Conservation (phyloP, 2,113 vertebrate species). For the Marmota monax region DNA sequence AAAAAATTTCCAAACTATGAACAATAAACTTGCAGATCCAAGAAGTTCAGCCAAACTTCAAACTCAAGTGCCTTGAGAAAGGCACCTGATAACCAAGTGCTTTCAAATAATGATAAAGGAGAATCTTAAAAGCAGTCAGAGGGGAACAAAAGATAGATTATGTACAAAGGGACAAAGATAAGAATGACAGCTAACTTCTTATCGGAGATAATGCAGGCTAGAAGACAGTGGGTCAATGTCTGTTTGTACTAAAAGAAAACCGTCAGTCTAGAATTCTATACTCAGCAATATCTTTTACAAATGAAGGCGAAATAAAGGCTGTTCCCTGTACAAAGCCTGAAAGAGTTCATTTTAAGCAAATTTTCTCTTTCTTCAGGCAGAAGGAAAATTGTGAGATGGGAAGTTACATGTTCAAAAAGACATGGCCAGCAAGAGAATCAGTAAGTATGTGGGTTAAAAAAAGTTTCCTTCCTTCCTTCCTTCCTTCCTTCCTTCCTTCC, state of each 20-base stretch:
- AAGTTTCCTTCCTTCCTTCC: neutral
- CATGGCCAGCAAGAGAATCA: neutral
- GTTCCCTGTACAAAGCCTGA: neutral
- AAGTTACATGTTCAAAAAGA: neutral
- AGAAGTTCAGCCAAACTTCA: neutral
- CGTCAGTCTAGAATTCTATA: neutral
- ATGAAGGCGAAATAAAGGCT: neutral
- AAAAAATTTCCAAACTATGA: slow-evolving; percentile 30
- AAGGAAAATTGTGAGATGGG: slow-evolving; percentile 40
- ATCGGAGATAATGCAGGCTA: neutral
- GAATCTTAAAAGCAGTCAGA: slow-evolving; percentile 4
- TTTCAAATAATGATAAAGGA: slow-evolving; percentile 35
- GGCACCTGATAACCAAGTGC: neutral
- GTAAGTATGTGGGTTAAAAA: neutral
- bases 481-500: neutral
- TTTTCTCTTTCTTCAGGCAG: neutral
- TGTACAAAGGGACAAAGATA: neutral
- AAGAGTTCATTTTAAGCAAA: neutral
- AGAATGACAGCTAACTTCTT: slow-evolving; percentile 22
- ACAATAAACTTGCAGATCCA: neutral
- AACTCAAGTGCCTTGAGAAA: slow-evolving; percentile 19
- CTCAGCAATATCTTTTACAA: neutral
- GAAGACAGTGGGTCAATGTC: neutral
- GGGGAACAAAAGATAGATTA: neutral
- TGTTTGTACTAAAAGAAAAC: neutral